Conservation (phyloP, 1,140 invertebrate species). For the Thereuonema tuberculata region DNA sequence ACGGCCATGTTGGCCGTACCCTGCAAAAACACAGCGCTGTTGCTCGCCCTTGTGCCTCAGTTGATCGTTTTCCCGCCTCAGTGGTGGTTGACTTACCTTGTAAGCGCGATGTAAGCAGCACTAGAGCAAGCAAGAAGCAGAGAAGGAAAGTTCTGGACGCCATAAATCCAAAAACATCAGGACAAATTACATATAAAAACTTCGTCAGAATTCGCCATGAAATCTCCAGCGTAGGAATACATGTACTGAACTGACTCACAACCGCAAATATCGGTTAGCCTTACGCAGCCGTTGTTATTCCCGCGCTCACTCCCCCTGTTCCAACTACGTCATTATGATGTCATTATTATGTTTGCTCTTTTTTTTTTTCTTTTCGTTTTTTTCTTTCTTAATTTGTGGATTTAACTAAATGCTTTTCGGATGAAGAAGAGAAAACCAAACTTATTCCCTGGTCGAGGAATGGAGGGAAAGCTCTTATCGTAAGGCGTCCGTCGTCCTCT, state of each 20-base stretch:
- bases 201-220: constrained; percentile 2
- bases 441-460: too few relatives aligned
- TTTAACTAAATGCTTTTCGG: too few relatives aligned
- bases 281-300: neutral
- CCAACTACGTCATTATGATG: too few relatives aligned
- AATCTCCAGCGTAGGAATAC: neutral
- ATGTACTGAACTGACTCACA: constrained; percentile 1
- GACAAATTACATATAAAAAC: constrained; percentile 17
- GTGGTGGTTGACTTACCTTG: neutral
- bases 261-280: neutral
- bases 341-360: too few relatives aligned
- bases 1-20: constrained; percentile 9
- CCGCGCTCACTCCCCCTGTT: neutral
- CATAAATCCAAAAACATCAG: constrained; percentile 15
- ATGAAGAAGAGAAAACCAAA: too few relatives aligned
- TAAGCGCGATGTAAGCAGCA: constrained; percentile 5
- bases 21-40: neutral
- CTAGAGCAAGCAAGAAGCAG: constrained; percentile 13
- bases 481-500: too few relatives aligned
- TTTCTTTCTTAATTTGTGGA: too few relatives aligned
- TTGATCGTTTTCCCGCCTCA: too few relatives aligned
- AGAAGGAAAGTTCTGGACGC: constrained; percentile 15
- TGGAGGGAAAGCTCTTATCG: too few relatives aligned
- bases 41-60: neutral
- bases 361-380: too few relatives aligned